Percentiles rank a stretch among this genome's conserved stretches.
Evolutionary conservation across 2,797 vertebrate genomes (phyloP).

Genomic region (Scolopax rusticola): DNA sequence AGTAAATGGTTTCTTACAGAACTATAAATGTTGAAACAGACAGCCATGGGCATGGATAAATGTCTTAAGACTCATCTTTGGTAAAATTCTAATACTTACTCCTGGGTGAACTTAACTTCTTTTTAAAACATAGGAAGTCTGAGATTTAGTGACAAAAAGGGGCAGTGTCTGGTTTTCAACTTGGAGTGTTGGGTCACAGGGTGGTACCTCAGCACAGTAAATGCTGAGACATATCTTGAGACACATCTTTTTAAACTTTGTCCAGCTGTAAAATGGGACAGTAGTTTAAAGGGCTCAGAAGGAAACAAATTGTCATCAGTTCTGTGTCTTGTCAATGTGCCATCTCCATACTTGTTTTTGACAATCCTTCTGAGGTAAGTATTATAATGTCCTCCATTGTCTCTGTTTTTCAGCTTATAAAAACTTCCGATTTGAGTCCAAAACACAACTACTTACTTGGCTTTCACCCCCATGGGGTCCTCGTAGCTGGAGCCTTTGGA

Average conservation of each 20-base stretch:
- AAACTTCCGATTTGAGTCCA: constrained; percentile 89
- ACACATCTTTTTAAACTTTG: neutral
- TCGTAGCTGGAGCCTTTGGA: constrained; percentile 88
- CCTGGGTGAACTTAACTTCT: neutral
- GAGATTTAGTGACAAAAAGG: neutral
- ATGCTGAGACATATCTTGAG: neutral
- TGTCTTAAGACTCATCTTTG: neutral
- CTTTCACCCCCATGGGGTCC: constrained; percentile 92
- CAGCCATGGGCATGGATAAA: neutral
- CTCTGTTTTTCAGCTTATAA: constrained; percentile 84
- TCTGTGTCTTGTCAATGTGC: neutral
- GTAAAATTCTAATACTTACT: neutral
- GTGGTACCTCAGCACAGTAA: neutral
- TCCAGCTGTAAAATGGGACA: neutral
- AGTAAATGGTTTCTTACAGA: constrained; percentile 53
- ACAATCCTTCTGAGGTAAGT: neutral
- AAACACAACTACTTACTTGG: constrained; percentile 91
- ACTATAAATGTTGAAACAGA: neutral
- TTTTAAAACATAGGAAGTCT: neutral
- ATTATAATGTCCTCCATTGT: neutral
- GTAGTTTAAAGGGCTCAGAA: neutral
- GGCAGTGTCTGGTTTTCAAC: neutral
- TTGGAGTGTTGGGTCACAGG: neutral
- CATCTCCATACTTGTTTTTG: neutral
- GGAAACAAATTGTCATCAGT: neutral